Evolutionary conservation across 1,140 invertebrate species (phyloP).

Genomic region (Hylaeus volcanicus): DNA sequence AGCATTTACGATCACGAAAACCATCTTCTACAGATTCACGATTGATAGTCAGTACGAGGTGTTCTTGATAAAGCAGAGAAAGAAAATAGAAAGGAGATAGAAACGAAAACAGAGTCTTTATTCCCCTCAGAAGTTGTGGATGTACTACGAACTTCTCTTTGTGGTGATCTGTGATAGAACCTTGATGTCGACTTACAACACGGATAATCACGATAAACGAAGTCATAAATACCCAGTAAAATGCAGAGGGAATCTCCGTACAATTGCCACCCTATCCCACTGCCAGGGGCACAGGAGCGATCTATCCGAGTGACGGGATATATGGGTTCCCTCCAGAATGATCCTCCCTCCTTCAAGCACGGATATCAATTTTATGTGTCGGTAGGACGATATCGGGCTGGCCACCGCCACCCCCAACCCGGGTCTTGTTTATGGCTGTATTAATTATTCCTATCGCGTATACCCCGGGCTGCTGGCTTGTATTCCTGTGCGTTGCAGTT

Average conservation of each 20-base stretch:
- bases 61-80: no score
- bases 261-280: conserved; percentile 13
- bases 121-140: no score
- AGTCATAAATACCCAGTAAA: conserved; percentile 27
- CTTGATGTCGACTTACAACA: neutral
- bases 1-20: no score
- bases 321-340: conserved; percentile 34
- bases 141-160: no score
- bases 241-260: conserved; percentile 3
- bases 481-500: conserved; percentile 58
- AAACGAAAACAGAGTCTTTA: no score
- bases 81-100: no score
- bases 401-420: conserved; percentile 15
- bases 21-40: no score
- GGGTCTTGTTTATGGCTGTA: conserved; percentile 68
- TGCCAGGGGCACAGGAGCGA: neutral
- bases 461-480: conserved; percentile 47
- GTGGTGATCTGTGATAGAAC: no score
- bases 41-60: no score
- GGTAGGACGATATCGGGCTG: conserved; percentile 62
- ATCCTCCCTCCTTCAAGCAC: conserved; percentile 47
- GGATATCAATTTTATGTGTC: conserved; percentile 69
- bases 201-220: conserved; percentile 9
- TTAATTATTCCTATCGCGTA: conserved; percentile 74
- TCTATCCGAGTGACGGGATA: conserved; percentile 23